phyloP scores from a whole-genome alignment of 1,140 invertebrate species.

The Prorops nasuta region DNA sequence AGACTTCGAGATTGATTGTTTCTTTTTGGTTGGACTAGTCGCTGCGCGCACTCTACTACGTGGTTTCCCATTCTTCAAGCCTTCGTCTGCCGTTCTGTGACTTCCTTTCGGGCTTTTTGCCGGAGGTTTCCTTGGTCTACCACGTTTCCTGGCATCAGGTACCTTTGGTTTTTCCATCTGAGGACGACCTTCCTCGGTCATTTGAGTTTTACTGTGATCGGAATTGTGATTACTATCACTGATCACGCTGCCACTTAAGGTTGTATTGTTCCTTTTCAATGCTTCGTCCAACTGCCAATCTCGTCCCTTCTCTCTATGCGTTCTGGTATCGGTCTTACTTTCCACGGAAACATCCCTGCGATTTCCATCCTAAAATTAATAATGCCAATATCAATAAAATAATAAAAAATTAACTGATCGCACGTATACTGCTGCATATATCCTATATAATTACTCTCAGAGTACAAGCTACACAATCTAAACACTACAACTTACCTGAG shows the following conservation, averaged over 20 bases:
- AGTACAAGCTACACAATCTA: too few species aligned
- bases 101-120: slow-evolving; percentile 23
- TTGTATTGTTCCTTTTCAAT: slow-evolving; percentile 35
- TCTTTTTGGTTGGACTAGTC: slow-evolving; percentile 36
- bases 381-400: background rate
- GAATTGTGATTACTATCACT: slow-evolving; percentile 45
- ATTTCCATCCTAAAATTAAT: slow-evolving; percentile 14
- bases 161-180: slow-evolving; percentile 51
- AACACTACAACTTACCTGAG: slow-evolving; percentile 41
- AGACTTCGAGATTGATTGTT: slow-evolving; percentile 37
- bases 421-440: too few species aligned
- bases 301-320: slow-evolving; percentile 22
- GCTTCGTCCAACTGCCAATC: slow-evolving; percentile 41
- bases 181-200: slow-evolving; percentile 20
- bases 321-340: slow-evolving; percentile 8
- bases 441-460: too few species aligned
- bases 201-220: slow-evolving; percentile 37
- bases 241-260: slow-evolving; percentile 29
- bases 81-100: slow-evolving; percentile 30
- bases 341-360: slow-evolving; percentile 21
- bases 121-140: slow-evolving; percentile 47
- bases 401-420: background rate
- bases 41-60: slow-evolving; percentile 34
- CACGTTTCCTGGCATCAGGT: slow-evolving; percentile 46
- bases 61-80: slow-evolving; percentile 24